Percentiles rank a stretch among this genome's conserved stretches.
Evolutionary conservation across 2,888 invertebrate species (phyloP).

Genomic region (Hirtodrosophila trivittata): DNA sequence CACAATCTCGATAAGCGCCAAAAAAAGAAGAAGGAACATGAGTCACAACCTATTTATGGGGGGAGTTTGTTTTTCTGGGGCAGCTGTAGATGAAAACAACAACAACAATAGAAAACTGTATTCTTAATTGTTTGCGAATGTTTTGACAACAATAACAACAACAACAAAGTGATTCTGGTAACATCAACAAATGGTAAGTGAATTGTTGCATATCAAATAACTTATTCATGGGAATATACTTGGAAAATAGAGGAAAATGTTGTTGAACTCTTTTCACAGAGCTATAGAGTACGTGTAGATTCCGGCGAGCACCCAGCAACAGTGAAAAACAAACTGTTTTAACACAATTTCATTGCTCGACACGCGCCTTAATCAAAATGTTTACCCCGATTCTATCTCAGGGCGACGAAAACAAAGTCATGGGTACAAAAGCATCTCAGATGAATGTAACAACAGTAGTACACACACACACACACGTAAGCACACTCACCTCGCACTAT

Average conservation of each 20-base stretch:
- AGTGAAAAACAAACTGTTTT: constrained; percentile 14
- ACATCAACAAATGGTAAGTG: constrained; percentile 1
- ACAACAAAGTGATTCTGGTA: not conserved
- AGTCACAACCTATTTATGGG: not conserved
- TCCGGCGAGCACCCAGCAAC: not conserved
- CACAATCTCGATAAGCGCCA: constrained; percentile 27
- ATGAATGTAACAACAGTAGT: constrained; percentile 20
- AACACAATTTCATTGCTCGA: constrained; percentile 33
- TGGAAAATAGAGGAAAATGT: not conserved
- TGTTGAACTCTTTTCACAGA: constrained; percentile 22
- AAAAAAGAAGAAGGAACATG: not conserved
- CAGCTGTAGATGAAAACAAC: too few species aligned
- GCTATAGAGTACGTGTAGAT: too few species aligned
- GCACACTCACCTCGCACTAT: constrained; percentile 38
- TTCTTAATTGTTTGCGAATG: not conserved
- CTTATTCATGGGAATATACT: not conserved
- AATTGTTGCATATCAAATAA: constrained; percentile 17
- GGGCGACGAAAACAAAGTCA: constrained; percentile 63
- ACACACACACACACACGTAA: not conserved
- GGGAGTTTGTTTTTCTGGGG: not conserved
- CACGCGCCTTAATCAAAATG: constrained; percentile 68
- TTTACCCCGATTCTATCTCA: constrained; percentile 48
- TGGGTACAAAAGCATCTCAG: constrained; percentile 38
- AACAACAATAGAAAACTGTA: not conserved
- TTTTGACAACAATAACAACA: not conserved